Conservation (phyloP, 2,797 vertebrate genomes). For the Erethizon dorsatum region DNA sequence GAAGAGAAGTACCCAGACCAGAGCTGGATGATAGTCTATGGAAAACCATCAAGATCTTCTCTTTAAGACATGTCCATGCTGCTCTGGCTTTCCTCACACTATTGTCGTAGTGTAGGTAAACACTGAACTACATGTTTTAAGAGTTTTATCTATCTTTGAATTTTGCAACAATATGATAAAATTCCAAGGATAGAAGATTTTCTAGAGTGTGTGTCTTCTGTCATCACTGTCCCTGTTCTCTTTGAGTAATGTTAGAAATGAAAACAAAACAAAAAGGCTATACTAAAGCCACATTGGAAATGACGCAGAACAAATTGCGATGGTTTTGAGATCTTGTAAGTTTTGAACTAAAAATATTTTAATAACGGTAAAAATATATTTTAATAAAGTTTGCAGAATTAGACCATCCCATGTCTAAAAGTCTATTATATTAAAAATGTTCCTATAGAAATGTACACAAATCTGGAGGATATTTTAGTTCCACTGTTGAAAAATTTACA, state of each 20-base stretch:
- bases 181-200: not conserved
- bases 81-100: not conserved
- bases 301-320: not conserved
- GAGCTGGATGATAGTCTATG: not conserved
- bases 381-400: constrained; percentile 25
- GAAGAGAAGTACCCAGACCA: not conserved
- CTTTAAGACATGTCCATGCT: not conserved
- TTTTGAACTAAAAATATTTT: constrained; percentile 30
- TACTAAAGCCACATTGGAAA: not conserved
- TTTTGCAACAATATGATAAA: constrained; percentile 24
- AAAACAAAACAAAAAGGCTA: not conserved
- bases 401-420: not conserved
- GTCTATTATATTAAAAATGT: not conserved
- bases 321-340: not conserved
- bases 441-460: not conserved
- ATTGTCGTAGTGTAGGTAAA: not conserved
- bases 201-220: not conserved
- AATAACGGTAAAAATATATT: constrained; percentile 4
- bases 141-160: not conserved
- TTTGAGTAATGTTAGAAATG: not conserved
- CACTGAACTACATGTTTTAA: not conserved
- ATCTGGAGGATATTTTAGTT: not conserved
- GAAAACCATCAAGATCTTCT: not conserved
- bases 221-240: not conserved
- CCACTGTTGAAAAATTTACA: not conserved